Evolutionary conservation across 1,140 invertebrate genomes (phyloP), one percentile per base, ranked within the genome.

Genomic region (Bemisia tabaci): DNA sequence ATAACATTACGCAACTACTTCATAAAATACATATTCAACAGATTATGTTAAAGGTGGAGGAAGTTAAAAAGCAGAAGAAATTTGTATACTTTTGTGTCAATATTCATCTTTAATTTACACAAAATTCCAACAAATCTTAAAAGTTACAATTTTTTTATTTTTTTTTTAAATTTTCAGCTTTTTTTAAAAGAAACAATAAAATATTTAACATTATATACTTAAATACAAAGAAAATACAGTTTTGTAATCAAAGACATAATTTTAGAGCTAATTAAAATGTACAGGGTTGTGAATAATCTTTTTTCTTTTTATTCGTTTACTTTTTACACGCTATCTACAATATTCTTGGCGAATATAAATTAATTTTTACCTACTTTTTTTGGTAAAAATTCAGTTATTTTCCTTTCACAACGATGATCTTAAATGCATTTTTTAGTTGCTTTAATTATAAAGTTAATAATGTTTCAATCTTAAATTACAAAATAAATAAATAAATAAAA

Each of bases 151-250:
- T 48, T 48, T 48, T 48, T 48, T 9, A 48, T 48, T 48, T 48
- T 48, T 48, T 48, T 48, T 48, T 48, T 48, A 9, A 48, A 48
- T 9, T 48, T 48, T 48, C 17, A 5, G 17, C 5, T 17, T 48
- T 48, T 48, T 48, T 48, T 48, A 9, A 48, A 48, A 48, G 33
- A 48, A 48, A 48, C 33, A 48, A 48, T 48, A 48, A 48, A 48
- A 48, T 48, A 48, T 48, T 48, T 48, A 48, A 48, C 33, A 48
- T 48, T 48, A 48, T 48, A 48, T 48, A 48, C 33, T 48, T 48
- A 48, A 48, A 48, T 48, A 48, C 33, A 48, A 48, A 48, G 5
- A 48, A 48, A 48, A 48, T 48, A 48, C 33, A 48, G 17, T 48
- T 48, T 48, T 48, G 5, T 9, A 48, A 48, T 48, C 33, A 48